Conservation (phyloP, 1,140 invertebrate species). For the Bombus sibiricus region DNA sequence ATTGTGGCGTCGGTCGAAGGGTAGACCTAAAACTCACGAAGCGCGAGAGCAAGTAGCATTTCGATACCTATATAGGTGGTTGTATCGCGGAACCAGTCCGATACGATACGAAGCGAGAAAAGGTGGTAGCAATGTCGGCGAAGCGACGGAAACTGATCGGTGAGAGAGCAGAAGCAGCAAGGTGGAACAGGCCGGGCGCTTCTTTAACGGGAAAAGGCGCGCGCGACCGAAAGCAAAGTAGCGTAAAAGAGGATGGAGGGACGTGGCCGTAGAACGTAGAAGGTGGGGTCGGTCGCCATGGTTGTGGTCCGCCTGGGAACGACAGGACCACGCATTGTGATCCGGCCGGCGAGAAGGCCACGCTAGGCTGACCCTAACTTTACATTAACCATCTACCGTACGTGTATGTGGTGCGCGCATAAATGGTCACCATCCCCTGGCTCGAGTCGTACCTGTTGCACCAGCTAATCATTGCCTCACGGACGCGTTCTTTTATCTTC, state of each 20-base stretch:
- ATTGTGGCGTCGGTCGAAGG: background rate
- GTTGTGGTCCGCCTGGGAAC: constrained; percentile 82
- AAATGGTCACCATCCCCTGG: constrained; percentile 57
- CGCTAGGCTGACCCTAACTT: constrained; percentile 81
- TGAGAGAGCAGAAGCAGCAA: constrained; percentile 10
- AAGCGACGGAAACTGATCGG: background rate
- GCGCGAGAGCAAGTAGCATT: background rate
- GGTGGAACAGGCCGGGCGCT: constrained; percentile 7
- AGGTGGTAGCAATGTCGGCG: background rate
- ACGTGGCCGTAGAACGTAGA: constrained; percentile 15
- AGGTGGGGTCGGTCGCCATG: constrained; percentile 80
- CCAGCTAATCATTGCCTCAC: constrained; percentile 67
- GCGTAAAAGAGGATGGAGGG: constrained; percentile 34
- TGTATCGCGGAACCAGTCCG: background rate
- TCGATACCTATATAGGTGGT: no score
- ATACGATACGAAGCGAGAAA: background rate
- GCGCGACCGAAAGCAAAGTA: constrained; percentile 38
- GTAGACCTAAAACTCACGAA: background rate
- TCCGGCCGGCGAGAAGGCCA: constrained; percentile 76
- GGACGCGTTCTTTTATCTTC: constrained; percentile 42
- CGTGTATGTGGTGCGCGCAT: constrained; percentile 67
- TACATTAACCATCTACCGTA: constrained; percentile 77
- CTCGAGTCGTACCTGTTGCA: constrained; percentile 71
- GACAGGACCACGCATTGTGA: constrained; percentile 77
- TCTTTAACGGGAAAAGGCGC: constrained; percentile 63